Conservation (phyloP, 2,797 vertebrate genomes). For the Hoplostethus mediterraneus region DNA sequence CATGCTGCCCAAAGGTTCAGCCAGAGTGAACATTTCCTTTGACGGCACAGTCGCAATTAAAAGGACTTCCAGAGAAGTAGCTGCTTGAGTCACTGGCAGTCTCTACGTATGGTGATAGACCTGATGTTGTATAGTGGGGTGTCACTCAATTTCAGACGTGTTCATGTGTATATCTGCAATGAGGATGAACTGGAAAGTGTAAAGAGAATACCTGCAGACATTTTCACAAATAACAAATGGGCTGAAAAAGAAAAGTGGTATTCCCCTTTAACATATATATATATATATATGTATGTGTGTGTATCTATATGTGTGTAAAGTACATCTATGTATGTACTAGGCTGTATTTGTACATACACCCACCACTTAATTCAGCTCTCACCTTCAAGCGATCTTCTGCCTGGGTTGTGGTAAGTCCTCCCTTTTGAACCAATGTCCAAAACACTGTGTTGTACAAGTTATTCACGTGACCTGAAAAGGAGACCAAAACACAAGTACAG, state of each 20-base stretch:
- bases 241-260: too few species aligned
- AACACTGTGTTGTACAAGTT: conserved; percentile 98
- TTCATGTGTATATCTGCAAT: not conserved
- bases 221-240: too few species aligned
- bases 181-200: not conserved
- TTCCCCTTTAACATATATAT: too few species aligned
- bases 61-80: conserved; percentile 35
- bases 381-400: conserved; percentile 93
- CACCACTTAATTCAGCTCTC: conserved; percentile 15
- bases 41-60: conserved; percentile 14
- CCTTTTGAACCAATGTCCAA: conserved; percentile 93
- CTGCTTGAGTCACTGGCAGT: conserved; percentile 35
- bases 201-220: not conserved
- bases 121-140: conserved; percentile 7
- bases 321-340: not conserved
- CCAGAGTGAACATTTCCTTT: conserved; percentile 32
- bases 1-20: conserved; percentile 22
- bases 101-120: conserved; percentile 20
- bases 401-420: conserved; percentile 89
- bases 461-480: conserved; percentile 93
- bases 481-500: conserved; percentile 12
- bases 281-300: not conserved
- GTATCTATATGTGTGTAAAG: too few species aligned
- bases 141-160: not conserved
- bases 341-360: not conserved